Percentiles rank a stretch among this genome's conserved stretches.
Evolutionary conservation across 2,888 invertebrate genomes (phyloP).

Genomic region (Heteromyza rotundicornis): DNA sequence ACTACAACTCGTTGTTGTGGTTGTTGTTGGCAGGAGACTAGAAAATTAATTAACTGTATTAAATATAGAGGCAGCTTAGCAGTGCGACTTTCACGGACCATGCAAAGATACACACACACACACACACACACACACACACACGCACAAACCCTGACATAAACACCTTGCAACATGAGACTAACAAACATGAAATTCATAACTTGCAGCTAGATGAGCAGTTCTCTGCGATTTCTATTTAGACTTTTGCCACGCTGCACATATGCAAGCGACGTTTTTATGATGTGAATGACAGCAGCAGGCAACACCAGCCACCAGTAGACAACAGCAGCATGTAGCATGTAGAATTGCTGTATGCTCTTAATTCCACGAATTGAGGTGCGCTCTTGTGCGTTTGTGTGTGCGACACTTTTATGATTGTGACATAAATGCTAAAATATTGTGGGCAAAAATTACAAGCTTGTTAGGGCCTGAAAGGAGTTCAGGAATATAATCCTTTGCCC

Average conservation of each 20-base stretch:
- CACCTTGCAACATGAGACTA: too few relatives aligned
- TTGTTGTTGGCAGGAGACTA: not conserved
- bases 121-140: not conserved
- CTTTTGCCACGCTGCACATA: not conserved
- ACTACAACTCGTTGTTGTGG: not conserved
- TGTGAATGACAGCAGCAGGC: constrained; percentile 14
- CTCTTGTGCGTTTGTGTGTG: not conserved
- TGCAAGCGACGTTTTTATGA: constrained; percentile 18
- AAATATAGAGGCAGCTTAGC: not conserved
- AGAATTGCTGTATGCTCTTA: too few relatives aligned
- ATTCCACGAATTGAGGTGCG: not conserved
- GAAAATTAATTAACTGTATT: constrained; percentile 1
- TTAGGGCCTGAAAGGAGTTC: too few relatives aligned
- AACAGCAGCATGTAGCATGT: not conserved
- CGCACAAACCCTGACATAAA: not conserved
- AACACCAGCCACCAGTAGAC: not conserved
- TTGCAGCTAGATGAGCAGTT: not conserved
- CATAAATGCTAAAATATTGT: constrained; percentile 16
- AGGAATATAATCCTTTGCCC: too few relatives aligned
- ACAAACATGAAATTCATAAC: not conserved
- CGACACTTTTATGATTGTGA: constrained; percentile 13
- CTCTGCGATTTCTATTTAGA: not conserved
- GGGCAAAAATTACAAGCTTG: not conserved
- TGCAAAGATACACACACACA: not conserved
- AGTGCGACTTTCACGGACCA: not conserved